Base-by-base conservation (phyloP, 2,113 vertebrate genomes). In the Boulengeromyrus knoepffleri region DNA sequence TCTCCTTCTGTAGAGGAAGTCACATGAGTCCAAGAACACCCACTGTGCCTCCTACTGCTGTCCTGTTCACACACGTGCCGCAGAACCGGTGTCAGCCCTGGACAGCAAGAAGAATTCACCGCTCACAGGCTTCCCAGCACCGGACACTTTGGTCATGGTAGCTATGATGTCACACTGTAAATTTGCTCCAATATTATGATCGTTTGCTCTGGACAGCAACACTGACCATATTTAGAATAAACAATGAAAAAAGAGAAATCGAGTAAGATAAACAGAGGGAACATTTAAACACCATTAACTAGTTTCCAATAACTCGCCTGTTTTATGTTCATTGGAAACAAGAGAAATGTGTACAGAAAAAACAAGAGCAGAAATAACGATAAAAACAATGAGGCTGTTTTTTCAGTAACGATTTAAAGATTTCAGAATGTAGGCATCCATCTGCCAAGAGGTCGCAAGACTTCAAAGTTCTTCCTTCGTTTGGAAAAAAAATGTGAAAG, bases 1-100 rank as follows among this genome's bases (percentile, higher is more conserved):
- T 88, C 91, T 91, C 90, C 90, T 90, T 74, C 92, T 93, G 92
- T 88, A 91, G 83, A 91, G 92, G 92, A 94, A 93, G 91, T 92
- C 93, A 92, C 92, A 85, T 92, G 91, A 39, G 87, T 46, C 86
- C 80, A 90, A 92, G 88, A 90, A 90, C 90, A 3, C 92, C 92
- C 90, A 92, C 93, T 91, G 91, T 47, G n/a, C 92, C 91, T 88
- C 91, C 89, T 90, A 92, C 92, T 46, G 50, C 85, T 85, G 83
- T 85, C 91, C 91, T 91, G 89, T 91, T 92, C 90, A 88, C 91
- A 91, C 90, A 77, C 52, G 89, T 87, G 85, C 88, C 53, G 52
- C 88, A 70, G 56, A 50, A 90, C 88, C 91, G 87, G 89, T 89
- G 56, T 83, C 36, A 47, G 50, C 89, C 90, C 89, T 91, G 90